Base-by-base conservation (phyloP, 2,113 vertebrate genomes). In the Petrocephalus microphthalmus region DNA sequence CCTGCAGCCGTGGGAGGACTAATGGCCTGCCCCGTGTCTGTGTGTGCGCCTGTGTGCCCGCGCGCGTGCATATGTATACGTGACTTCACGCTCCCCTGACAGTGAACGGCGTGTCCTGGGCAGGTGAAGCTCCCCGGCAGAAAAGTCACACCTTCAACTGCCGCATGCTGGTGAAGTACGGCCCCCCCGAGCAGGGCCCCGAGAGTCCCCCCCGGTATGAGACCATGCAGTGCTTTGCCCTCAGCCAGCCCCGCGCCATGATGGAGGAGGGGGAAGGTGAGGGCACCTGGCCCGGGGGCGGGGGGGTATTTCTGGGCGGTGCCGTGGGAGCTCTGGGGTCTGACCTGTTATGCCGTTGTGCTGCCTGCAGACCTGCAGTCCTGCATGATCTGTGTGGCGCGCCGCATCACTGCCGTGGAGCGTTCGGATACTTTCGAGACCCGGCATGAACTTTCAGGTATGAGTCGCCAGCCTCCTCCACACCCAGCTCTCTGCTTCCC, bases 231-330 rank as follows among this genome's bases (percentile, higher is more conserved):
- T 99, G 98, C 91, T 99, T 99, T 78, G 98, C 98, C 56, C 95
- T 99, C 87, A 99, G 97, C 5, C 98, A 99, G 92, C 98, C 98
- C 11, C 96, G 97, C 74, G 97, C 98, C 89, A 98, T 99, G 96
- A 97, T 99, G 95, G 98, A 99, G 91, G 98, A 99, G 89, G 98
- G 98, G 2, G 98, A 99, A 95, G 98, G 98, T 99, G 94, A 92
- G 93, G 60, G 51, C 5, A 49, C 45, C 85, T n/a, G 42, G 47
- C 17, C 47, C 19, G 47, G 37, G 19, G 33, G 5, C 52, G 15
- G 25, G 7, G 5, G 22, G 83, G 51, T 42, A 15, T 85, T 25
- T 29, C n/a, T 54, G 22, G 11, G 5, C 52, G 6, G 45, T n/a
- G 56, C 8, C 56, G n/a, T 37, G 19, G 33, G 25, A 47, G 33